Evolutionary conservation across 2,888 invertebrate genomes (phyloP), one percentile per base, ranked within the genome.

Genomic region (Bellardia pandia): DNA sequence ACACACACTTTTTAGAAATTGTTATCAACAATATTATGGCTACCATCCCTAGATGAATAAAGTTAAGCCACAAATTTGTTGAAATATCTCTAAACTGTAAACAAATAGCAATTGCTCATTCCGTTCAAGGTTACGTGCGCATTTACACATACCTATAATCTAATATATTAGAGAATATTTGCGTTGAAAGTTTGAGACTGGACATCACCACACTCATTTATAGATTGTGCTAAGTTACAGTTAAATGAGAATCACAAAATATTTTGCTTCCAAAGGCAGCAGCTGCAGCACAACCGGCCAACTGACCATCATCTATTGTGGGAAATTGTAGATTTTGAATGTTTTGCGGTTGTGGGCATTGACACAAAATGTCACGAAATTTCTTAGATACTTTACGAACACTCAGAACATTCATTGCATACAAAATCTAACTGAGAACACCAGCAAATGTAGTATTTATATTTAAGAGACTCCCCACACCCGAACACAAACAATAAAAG

Each of bases 301-400:
- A 58, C 58, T 30, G 30, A 58, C 33, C 69, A 48, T 8, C 42
- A 14, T 51, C 6, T 11, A 37, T 40, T 14, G 13, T 64, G 14
- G 33, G 60, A 56, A 87, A 72, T 69, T 78, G 69, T 78, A 75
- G 77, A 85, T 86, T 84, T 84, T 74, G 77, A 78, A 87, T 64
- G 68, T 87, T 53, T 3, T 85, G 74, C 62, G 85, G 68, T 75
- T 81, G 71, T 76, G 37, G 74, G 81, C 64, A 64, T 58, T 69
- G 66, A 33, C 69, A 78, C 51, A 62, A 76, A 81, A 87, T 81
- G 85, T 85, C 80, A 85, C 85, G 81, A 76, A 81, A 77, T 85
- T 68, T 84, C 80, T 51, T 45, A 79, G 71, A 68, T 68, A 77
- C 66, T 68, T 78, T 69, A 40, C 13, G 23, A 53, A 60, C 74